phyloP scores from a whole-genome alignment of 2,797 vertebrate genomes.

The Macropus fuliginosus region DNA sequence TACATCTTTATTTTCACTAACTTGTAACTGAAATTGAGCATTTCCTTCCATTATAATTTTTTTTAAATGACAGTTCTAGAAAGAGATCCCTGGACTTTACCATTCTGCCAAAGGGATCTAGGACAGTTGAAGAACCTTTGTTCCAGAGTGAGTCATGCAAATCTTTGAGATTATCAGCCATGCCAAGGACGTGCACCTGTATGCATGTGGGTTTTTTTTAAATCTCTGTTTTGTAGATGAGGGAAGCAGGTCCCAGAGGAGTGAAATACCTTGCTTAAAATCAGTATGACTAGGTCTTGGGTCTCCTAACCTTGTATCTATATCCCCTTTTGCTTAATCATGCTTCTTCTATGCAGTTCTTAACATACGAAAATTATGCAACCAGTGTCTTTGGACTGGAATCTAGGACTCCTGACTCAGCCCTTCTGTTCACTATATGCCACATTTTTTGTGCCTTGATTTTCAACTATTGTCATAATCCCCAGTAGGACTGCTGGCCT shows the following conservation, averaged over 20 bases:
- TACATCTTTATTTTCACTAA: not conserved
- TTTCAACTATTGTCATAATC: not conserved
- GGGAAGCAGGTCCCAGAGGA: not conserved
- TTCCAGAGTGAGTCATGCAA: too few species aligned
- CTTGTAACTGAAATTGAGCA: not conserved
- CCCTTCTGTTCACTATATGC: not conserved
- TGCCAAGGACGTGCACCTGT: too few species aligned
- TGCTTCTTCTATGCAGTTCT: not conserved
- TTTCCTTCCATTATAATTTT: not conserved
- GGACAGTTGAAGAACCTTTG: not conserved
- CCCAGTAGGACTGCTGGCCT: not conserved
- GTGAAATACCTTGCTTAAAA: not conserved
- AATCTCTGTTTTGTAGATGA: not conserved
- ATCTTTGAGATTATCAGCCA: too few species aligned
- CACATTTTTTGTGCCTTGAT: not conserved
- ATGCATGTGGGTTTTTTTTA: not conserved
- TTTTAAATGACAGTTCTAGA: not conserved
- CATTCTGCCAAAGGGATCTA: not conserved
- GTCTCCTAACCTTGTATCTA: not conserved
- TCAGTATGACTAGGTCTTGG: not conserved
- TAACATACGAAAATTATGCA: not conserved
- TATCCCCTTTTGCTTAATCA: not conserved
- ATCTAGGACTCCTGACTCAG: not conserved
- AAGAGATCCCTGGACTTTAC: not conserved
- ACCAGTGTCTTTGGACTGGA: not conserved